A percentile compares a stretch with the other conserved stretches of the same genome.
phyloP scores from a whole-genome alignment of 64 coral and sea anemone genomes.

The Porites australiensis region DNA sequence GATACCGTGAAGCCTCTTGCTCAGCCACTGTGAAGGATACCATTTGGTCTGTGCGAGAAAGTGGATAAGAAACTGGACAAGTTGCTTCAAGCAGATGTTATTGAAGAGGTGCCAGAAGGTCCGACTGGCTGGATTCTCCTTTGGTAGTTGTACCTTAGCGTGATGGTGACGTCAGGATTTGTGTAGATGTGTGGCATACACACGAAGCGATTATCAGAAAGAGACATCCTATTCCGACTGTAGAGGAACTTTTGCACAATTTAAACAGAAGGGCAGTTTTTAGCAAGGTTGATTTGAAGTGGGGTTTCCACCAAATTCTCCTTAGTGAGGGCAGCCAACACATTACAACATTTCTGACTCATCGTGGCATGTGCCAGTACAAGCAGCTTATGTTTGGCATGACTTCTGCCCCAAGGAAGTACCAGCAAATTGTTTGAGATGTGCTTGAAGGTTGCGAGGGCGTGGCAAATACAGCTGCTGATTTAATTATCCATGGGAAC shows the following conservation, averaged over 20 bases:
- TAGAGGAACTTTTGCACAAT: constrained; percentile 25
- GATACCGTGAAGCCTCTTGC: constrained; percentile 53
- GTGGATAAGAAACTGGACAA: constrained; percentile 70
- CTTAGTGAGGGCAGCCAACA: constrained; percentile 8
- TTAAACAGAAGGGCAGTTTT: constrained; percentile 19
- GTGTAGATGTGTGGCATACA: neutral
- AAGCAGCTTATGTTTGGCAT: constrained; percentile 14
- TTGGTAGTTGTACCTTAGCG: neutral
- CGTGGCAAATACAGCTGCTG: constrained; percentile 23
- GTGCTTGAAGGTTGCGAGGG: constrained; percentile 15
- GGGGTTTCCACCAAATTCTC: constrained; percentile 43
- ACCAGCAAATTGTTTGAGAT: constrained; percentile 39
- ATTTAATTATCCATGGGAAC: constrained; percentile 27
- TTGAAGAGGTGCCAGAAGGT: constrained; percentile 57
- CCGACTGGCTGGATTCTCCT: neutral
- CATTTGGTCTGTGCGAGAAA: constrained; percentile 69
- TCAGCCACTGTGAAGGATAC: constrained; percentile 56
- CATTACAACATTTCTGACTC: constrained; percentile 25
- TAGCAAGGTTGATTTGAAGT: constrained; percentile 37
- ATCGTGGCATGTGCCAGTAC: constrained; percentile 15
- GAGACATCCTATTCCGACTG: constrained; percentile 32
- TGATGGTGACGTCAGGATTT: neutral
- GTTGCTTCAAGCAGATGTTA: constrained; percentile 41
- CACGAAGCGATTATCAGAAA: constrained; percentile 28
- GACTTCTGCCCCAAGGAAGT: constrained; percentile 5